Percentiles rank a stretch among this genome's conserved stretches.
Conservation (phyloP, 2,888 invertebrate species). For the Molanna angustata region DNA sequence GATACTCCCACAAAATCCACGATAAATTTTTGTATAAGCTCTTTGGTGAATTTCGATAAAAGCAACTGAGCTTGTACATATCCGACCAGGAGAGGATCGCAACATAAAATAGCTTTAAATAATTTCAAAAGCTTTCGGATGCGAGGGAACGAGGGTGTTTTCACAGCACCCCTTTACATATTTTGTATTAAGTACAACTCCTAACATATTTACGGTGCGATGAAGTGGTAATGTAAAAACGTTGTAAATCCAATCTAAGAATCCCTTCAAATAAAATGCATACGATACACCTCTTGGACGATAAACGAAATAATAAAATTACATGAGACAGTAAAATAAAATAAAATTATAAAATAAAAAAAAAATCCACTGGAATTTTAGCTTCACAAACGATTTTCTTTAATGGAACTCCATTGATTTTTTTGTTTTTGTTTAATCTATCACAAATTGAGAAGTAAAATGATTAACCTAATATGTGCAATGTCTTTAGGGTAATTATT, state of each 20-base stretch:
- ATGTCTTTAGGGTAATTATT: no score
- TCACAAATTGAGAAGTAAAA: no score
- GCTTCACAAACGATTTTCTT: no score
- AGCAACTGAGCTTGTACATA: slow-evolving; percentile 25
- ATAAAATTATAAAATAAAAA: no score
- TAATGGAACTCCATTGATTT: no score
- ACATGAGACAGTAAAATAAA: no score
- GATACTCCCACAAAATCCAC: slow-evolving; percentile 28
- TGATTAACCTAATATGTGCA: no score
- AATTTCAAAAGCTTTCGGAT: slow-evolving; percentile 29
- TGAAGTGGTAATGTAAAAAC: slow-evolving; percentile 12
- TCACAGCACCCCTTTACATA: slow-evolving; percentile 2
- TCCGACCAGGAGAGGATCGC: slow-evolving; percentile 17
- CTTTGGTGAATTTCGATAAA: slow-evolving; percentile 30
- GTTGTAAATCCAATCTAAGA: slow-evolving; percentile 4
- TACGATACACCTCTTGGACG: no score
- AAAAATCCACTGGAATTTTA: no score
- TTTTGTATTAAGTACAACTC: background rate
- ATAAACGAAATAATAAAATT: no score
- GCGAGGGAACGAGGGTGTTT: background rate
- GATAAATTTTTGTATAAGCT: slow-evolving; percentile 29
- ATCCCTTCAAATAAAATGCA: no score
- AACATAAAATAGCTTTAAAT: slow-evolving; percentile 32
- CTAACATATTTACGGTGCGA: slow-evolving; percentile 10
- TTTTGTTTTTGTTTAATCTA: no score